Evolutionary conservation across 2,113 vertebrate genomes (phyloP), one percentile per base, ranked within the genome.

Genomic region (Ramphastos sulfuratus): DNA sequence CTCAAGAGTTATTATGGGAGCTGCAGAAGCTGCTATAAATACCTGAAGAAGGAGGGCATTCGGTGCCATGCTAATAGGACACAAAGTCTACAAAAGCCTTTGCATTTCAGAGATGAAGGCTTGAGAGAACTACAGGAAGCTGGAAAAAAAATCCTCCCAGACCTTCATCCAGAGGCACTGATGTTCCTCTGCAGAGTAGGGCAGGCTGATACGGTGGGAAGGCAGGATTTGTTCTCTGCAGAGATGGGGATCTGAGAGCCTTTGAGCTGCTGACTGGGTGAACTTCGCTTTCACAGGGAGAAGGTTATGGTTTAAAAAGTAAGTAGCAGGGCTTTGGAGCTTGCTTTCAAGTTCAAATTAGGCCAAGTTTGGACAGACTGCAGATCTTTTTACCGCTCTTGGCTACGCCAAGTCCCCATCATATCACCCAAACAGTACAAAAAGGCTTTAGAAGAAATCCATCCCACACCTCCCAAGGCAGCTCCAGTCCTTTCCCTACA

Each of bases 1-100:
- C 58, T 2, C 58, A 15, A 15, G 69, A 95, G 95, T 93, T 95
- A 95, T 94, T 94, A 88, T 24, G 48, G 92, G 95, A 96, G 90
- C 93, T 82, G 90, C 90, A 93, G 61, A 94, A 78, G 58, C 12
- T 88, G 83, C 96, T 96, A 96, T 95, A 96, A 94, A 96, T 96
- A 96, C 96, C 92, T 86, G 80, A n/a, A 54, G 95, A 96, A 96
- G 1, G 42, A 90, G 95, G 96, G 81, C 95, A 96, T 81, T 95
- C 12, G 0, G 92, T 75, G 76, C 78, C 74, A 67, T 85, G 19
- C 90, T 96, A 92, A 91, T 94, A 81, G 92, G 87, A 92, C 46
- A 89, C 65, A 93, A 91, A 92, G 90, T 13, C 92, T 80, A 13
- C 7, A 71, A 66, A 95, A 86, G 83, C 90, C 80, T 88, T 65